Conservation (phyloP, 2,113 vertebrate species). For the Pyxicephalus adspersus region DNA sequence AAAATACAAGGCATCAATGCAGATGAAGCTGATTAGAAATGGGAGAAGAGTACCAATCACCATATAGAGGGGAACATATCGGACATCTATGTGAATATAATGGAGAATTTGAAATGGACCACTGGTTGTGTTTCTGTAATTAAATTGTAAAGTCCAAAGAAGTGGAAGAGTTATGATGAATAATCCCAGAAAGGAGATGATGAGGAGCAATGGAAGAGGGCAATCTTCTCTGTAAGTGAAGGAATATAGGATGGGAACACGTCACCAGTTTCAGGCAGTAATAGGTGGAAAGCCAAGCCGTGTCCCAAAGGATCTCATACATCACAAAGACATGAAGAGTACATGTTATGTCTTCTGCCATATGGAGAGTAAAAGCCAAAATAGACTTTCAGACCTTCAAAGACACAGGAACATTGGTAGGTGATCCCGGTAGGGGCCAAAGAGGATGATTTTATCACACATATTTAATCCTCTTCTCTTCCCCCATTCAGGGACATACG, state of each 20-base stretch:
- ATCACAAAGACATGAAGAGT: not conserved
- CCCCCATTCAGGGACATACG: not conserved
- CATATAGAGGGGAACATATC: not conserved
- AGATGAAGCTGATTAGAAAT: not conserved
- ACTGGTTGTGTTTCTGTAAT: not conserved
- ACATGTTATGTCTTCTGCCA: not conserved
- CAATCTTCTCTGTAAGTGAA: not conserved
- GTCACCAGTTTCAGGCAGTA: slow-evolving; percentile 19
- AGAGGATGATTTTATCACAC: not conserved
- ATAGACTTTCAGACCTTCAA: not conserved
- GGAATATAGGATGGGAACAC: not conserved
- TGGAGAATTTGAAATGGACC: no score
- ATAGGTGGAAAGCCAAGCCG: not conserved
- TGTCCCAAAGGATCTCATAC: not conserved
- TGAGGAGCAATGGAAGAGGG: not conserved
- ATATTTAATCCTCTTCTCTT: not conserved
- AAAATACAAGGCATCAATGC: no score
- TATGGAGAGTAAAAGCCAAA: not conserved
- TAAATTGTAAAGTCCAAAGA: not conserved
- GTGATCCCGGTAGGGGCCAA: not conserved
- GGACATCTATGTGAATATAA: not conserved
- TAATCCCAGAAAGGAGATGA: not conserved
- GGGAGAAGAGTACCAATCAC: not conserved
- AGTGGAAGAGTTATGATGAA: not conserved
- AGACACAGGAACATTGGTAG: not conserved